Conservation (phyloP, 1,140 invertebrate genomes). For the Atta texana region DNA sequence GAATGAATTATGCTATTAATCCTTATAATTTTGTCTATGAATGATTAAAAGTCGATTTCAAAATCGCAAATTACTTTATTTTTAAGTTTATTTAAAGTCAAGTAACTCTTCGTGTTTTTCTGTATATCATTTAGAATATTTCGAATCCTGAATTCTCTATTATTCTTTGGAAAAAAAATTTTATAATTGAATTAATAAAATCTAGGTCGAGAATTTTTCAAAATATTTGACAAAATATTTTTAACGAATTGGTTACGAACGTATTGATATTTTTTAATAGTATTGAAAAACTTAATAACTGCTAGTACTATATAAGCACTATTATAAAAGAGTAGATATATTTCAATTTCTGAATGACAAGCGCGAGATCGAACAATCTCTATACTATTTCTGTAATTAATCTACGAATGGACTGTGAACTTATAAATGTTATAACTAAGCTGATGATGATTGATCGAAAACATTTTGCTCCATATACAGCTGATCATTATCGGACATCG, state of each 20-base stretch:
- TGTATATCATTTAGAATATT: neutral
- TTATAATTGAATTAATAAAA: neutral
- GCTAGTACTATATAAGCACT: too few relatives aligned
- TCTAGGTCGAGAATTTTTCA: neutral
- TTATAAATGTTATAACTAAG: neutral
- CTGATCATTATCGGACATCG: constrained; percentile 53
- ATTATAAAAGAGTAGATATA: neutral
- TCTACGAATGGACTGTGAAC: constrained; percentile 4
- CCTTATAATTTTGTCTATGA: neutral
- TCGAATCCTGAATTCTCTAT: neutral
- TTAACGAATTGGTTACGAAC: too few relatives aligned
- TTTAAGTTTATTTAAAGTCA: neutral
- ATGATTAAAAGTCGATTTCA: neutral
- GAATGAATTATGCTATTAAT: neutral
- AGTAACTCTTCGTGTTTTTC: neutral
- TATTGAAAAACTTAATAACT: neutral
- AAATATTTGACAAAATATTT: neutral
- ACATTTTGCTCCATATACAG: constrained; percentile 33
- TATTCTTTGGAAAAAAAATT: neutral
- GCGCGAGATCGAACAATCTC: neutral
- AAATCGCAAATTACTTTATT: neutral
- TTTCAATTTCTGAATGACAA: neutral
- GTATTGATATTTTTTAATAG: neutral
- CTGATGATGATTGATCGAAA: constrained; percentile 44
- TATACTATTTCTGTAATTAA: neutral